phyloP scores from a whole-genome alignment of 1,140 invertebrate genomes.

The Mycetomoellerius zeteki region DNA sequence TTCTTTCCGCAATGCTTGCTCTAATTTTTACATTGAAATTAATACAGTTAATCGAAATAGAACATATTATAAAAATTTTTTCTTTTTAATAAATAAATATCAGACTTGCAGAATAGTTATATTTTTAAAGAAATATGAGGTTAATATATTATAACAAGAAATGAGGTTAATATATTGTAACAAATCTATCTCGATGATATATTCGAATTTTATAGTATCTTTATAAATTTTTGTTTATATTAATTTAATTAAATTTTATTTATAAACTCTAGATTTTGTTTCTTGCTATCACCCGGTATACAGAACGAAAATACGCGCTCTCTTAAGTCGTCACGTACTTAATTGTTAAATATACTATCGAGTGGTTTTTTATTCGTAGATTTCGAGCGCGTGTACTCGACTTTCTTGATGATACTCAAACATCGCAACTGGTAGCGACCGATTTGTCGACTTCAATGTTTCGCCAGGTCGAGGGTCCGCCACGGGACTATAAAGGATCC shows the following conservation, averaged over 20 bases:
- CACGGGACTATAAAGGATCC: constrained; percentile 73
- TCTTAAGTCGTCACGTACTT: constrained; percentile 48
- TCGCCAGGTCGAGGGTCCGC: constrained; percentile 74
- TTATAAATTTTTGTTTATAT: not conserved
- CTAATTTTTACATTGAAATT: not conserved
- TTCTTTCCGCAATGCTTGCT: not conserved
- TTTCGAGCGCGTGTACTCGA: constrained; percentile 72
- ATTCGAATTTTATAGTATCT: not conserved
- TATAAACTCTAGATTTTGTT: not conserved
- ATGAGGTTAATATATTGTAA: not conserved
- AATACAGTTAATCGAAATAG: not conserved
- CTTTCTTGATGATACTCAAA: constrained; percentile 77
- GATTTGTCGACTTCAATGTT: constrained; percentile 78
- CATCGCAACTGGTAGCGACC: constrained; percentile 84
- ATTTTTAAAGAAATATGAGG: not conserved
- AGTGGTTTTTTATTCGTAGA: constrained; percentile 74
- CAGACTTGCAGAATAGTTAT: not conserved
- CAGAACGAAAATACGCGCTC: constrained; percentile 7
- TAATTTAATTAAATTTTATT: not conserved
- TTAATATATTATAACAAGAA: not conserved
- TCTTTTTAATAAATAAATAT: not conserved
- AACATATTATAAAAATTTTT: not conserved
- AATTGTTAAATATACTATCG: constrained; percentile 79
- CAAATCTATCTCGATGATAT: not conserved
- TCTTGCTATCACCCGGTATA: constrained; percentile 55